Percentiles rank a stretch among this genome's conserved stretches.
Conservation (phyloP, 2,888 invertebrate genomes). For the Willowsia nigromaculata region DNA sequence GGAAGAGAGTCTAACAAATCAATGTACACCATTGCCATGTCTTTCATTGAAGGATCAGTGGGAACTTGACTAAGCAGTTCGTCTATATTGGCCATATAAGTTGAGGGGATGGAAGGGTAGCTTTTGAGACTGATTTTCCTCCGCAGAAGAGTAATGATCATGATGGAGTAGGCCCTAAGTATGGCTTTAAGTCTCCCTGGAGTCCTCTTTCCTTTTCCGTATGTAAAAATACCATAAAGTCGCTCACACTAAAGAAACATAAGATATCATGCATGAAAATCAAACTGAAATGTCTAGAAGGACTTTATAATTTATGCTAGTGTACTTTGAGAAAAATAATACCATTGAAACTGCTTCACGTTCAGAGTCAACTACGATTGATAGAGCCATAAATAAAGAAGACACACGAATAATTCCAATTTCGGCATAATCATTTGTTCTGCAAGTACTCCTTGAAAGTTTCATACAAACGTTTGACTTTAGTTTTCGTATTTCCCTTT, state of each 20-base stretch:
- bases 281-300: too few species aligned
- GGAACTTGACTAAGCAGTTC: slow-evolving; percentile 32
- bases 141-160: slow-evolving; percentile 58
- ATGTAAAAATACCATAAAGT: slow-evolving; percentile 58
- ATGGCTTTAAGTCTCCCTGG: slow-evolving; percentile 48
- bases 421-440: slow-evolving; percentile 67
- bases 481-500: slow-evolving; percentile 71
- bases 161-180: slow-evolving; percentile 42
- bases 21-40: slow-evolving; percentile 74
- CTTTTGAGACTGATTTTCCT: slow-evolving; percentile 25
- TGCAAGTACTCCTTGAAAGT: slow-evolving; percentile 45
- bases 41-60: slow-evolving; percentile 64
- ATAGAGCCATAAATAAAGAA: slow-evolving; percentile 70
- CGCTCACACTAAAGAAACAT: slow-evolving; percentile 61
- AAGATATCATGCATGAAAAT: not conserved
- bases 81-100: slow-evolving; percentile 61
- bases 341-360: slow-evolving; percentile 69
- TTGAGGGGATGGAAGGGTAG: not conserved
- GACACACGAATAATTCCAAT: slow-evolving; percentile 71
- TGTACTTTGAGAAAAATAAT: slow-evolving; percentile 3
- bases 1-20: slow-evolving; percentile 70
- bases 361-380: slow-evolving; percentile 11
- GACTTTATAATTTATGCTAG: too few species aligned
- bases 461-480: slow-evolving; percentile 73
- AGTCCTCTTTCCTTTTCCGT: slow-evolving; percentile 49